Evolutionary conservation across 2,113 vertebrate genomes (phyloP).

Genomic region (Pseudorhombus dupliciocellatus): DNA sequence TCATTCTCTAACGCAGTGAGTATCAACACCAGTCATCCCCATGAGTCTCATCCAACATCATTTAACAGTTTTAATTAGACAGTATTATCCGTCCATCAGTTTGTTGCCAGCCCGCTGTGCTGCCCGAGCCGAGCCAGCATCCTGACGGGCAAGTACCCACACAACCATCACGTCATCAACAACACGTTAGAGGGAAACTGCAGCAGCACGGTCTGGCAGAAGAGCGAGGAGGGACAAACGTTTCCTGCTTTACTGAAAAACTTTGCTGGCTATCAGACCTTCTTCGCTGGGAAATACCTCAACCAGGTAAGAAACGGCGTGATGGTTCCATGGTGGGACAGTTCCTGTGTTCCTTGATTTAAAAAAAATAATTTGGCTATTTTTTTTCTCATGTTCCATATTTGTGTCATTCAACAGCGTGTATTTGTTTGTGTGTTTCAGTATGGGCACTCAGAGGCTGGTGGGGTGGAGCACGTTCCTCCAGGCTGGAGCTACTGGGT

Average conservation of each 20-base stretch:
- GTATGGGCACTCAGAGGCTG: slow-evolving; percentile 91
- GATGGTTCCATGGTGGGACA: no score
- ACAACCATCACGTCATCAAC: slow-evolving; percentile 97
- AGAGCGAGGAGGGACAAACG: slow-evolving; percentile 89
- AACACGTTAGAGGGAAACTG: slow-evolving; percentile 98
- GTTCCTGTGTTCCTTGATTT: no score
- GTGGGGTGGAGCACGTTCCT: slow-evolving; percentile 90
- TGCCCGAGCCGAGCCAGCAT: slow-evolving; percentile 97
- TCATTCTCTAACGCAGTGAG: slow-evolving; percentile 92
- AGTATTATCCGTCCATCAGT: slow-evolving; percentile 74
- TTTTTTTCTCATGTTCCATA: background rate
- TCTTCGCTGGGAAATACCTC: slow-evolving; percentile 97
- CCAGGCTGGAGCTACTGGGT: slow-evolving; percentile 96
- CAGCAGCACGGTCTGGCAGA: slow-evolving; percentile 95
- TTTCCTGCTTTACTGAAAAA: slow-evolving; percentile 88
- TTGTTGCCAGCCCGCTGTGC: slow-evolving; percentile 96
- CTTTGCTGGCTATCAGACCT: slow-evolving; percentile 89
- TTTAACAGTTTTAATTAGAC: background rate
- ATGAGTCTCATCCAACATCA: background rate
- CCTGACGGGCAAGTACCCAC: slow-evolving; percentile 96
- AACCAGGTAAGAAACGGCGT: slow-evolving; percentile 86
- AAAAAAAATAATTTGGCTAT: no score
- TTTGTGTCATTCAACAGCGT: background rate
- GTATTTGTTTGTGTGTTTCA: slow-evolving; percentile 67
- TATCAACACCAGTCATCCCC: slow-evolving; percentile 6